Evolutionary conservation across 2,797 vertebrate species (phyloP).

Genomic region (Xiphorhynchus erythropygius): DNA sequence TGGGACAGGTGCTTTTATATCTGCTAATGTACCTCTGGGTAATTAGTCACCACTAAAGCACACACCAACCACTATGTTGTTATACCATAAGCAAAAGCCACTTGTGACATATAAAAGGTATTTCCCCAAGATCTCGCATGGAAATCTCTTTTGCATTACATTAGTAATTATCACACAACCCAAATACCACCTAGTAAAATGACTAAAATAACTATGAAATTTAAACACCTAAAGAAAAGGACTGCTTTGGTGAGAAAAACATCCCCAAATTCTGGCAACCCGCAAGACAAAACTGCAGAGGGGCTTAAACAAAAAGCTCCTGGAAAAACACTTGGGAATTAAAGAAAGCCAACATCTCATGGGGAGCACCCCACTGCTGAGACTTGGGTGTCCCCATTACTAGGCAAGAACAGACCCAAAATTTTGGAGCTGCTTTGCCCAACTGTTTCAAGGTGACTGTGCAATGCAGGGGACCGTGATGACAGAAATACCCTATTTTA

Average conservation of each 20-base stretch:
- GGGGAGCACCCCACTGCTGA: neutral
- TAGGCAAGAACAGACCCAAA: neutral
- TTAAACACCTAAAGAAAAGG: neutral
- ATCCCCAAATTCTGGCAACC: neutral
- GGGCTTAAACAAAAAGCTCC: neutral
- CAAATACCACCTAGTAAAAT: conserved; percentile 13
- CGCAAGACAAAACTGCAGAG: neutral
- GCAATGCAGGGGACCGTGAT: neutral
- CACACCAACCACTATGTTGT: neutral
- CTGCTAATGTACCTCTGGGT: neutral
- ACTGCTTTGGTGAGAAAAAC: neutral
- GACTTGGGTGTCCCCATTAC: neutral
- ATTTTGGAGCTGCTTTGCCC: neutral
- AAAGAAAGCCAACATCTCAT: neutral
- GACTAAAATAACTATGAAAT: neutral
- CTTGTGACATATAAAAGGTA: neutral
- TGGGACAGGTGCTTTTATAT: neutral
- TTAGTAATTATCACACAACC: neutral
- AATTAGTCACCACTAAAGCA: conserved; percentile 44
- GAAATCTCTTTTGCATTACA: neutral
- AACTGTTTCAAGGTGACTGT: neutral
- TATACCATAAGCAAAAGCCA: neutral
- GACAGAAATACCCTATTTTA: neutral
- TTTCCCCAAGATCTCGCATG: conserved; percentile 13
- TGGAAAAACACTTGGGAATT: neutral